Conservation (phyloP, 2,888 invertebrate genomes). For the Halictus ligatus region DNA sequence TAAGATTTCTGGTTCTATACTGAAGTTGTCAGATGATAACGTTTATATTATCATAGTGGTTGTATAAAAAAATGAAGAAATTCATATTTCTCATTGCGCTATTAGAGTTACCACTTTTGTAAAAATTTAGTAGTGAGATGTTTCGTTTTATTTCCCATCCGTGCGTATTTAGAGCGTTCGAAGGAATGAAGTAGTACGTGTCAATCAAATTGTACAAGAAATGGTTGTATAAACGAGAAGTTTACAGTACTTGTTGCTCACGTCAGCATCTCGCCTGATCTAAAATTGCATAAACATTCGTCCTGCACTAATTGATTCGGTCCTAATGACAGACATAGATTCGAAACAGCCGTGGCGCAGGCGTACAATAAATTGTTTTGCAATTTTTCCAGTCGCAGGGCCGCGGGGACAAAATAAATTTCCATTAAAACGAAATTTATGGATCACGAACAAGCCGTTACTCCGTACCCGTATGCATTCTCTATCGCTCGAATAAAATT, state of each 20-base stretch:
- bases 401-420: slow-evolving; percentile 1
- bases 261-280: background rate
- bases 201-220: background rate
- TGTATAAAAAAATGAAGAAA: too few species aligned
- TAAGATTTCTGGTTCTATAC: too few species aligned
- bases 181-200: too few species aligned
- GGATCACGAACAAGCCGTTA: slow-evolving; percentile 4
- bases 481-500: slow-evolving; percentile 5
- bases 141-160: too few species aligned
- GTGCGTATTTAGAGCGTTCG: too few species aligned
- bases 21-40: too few species aligned
- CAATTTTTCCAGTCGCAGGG: background rate
- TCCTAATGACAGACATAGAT: background rate
- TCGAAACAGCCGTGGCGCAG: background rate
- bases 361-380: background rate
- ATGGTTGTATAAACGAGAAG: background rate
- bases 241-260: background rate
- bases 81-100: too few species aligned
- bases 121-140: too few species aligned
- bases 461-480: background rate
- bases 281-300: background rate
- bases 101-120: too few species aligned
- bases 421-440: slow-evolving; percentile 9
- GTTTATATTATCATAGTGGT: too few species aligned
- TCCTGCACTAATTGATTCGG: background rate